These are phyloP conservation scores for Lepidurus arcticus DNA, from an alignment of 1,140 invertebrate species.

Conservation along the genomic window DNA sequence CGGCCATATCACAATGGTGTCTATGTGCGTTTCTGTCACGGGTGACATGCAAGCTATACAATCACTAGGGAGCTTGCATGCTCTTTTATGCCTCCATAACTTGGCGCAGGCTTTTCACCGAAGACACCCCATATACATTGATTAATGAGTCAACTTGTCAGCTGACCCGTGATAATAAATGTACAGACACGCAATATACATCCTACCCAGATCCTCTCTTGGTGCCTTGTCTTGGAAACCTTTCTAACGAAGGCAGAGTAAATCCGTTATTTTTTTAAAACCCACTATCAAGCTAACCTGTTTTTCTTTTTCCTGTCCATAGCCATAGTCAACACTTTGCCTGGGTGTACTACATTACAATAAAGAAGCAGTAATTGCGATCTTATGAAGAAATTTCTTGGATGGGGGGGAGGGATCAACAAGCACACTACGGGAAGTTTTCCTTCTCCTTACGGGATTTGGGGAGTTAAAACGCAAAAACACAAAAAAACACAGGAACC, in stretches of 20 bases:
- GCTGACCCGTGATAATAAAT: conserved; percentile 2
- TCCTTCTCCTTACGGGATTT: not conserved
- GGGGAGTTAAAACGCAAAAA: not conserved
- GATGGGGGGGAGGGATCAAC: not conserved
- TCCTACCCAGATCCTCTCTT: not conserved
- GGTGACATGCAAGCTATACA: conserved; percentile 13
- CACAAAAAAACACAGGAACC: not conserved
- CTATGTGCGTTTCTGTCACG: conserved; percentile 6
- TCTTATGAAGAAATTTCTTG: not conserved
- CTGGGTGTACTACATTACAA: not conserved
- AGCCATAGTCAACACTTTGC: not conserved
- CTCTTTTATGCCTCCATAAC: not conserved
- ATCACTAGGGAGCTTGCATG: conserved; percentile 6
- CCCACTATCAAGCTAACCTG: not conserved
- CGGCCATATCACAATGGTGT: conserved; percentile 21
- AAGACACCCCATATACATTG: conserved; percentile 8
- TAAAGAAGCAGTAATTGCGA: not conserved
- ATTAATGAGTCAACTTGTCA: conserved; percentile 15
- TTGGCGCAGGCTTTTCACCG: not conserved
- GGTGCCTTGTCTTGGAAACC: not conserved
- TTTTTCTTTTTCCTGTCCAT: not conserved
- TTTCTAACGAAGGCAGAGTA: not conserved
- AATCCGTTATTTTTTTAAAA: not conserved
- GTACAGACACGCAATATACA: conserved; percentile 11
- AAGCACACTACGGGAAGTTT: not conserved